A percentile compares a stretch with the other conserved stretches of the same genome.
phyloP scores from a whole-genome alignment of 2,888 invertebrate species.

The Chironomus riparius region DNA sequence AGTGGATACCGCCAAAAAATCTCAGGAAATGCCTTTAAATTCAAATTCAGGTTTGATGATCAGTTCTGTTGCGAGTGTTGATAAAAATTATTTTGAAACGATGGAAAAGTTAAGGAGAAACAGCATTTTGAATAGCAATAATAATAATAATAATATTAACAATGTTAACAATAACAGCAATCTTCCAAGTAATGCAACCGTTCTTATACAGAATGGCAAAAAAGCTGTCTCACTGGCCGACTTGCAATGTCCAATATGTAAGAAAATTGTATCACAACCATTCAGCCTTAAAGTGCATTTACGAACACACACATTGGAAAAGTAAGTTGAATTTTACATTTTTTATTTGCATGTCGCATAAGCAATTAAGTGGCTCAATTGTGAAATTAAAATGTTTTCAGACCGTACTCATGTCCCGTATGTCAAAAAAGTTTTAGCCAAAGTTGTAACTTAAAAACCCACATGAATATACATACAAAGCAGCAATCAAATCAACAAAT shows the following conservation, averaged over 20 bases:
- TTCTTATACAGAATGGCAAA: conserved; percentile 20
- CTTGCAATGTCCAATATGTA: conserved; percentile 23
- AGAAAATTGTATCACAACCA: conserved; percentile 22
- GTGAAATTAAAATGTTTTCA: not conserved
- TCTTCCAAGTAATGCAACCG: not conserved
- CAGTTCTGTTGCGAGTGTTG: conserved; percentile 11
- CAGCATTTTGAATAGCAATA: no score
- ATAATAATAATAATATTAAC: no score
- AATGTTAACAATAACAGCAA: no score
- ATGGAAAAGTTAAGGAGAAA: not conserved
- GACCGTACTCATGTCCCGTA: conserved; percentile 1
- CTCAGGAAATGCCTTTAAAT: conserved; percentile 16
- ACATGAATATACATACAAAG: conserved; percentile 8
- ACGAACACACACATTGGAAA: conserved; percentile 22
- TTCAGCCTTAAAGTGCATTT: conserved; percentile 24
- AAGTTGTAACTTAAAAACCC: conserved; percentile 24
- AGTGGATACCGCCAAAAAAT: not conserved
- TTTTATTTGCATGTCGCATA: not conserved
- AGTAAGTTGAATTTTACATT: not conserved
- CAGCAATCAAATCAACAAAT: not conserved
- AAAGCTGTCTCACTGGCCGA: conserved; percentile 15
- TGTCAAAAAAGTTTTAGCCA: conserved; percentile 19
- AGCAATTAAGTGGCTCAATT: no score
- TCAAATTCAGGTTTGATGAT: conserved; percentile 20
- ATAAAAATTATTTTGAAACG: not conserved